These are phyloP conservation scores for Idris sp. DNA, from an alignment of 1,140 invertebrate species.

Conservation along the genomic window DNA sequence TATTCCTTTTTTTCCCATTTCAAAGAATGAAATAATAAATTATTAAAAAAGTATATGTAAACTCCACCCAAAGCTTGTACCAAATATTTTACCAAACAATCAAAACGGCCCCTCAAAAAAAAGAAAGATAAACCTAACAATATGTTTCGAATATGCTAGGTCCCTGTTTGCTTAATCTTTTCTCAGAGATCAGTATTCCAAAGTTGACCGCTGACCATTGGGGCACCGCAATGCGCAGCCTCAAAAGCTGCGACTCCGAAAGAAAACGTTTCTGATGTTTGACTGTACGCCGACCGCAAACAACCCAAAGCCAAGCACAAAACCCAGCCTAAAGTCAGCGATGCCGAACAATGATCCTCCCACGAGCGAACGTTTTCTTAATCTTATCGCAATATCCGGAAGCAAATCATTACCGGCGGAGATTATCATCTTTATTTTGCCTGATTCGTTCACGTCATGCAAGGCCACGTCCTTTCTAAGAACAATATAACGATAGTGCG, in stretches of 20 bases:
- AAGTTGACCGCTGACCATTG: conserved; percentile 16
- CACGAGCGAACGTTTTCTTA: conserved; percentile 41
- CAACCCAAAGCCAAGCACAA: conserved; percentile 49
- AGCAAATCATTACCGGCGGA: conserved; percentile 49
- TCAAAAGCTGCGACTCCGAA: conserved; percentile 63
- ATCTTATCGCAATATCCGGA: conserved; percentile 51
- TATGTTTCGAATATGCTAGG: conserved; percentile 31
- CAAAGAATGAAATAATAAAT: no score
- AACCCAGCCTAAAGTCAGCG: conserved; percentile 50
- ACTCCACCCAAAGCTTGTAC: no score
- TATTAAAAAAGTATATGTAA: no score
- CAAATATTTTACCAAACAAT: no score
- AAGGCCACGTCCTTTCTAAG: conserved; percentile 40
- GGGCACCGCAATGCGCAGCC: conserved; percentile 21
- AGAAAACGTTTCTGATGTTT: conserved; percentile 70
- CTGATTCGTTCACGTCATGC: conserved; percentile 39
- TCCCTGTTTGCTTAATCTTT: conserved; percentile 53
- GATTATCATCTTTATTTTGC: conserved; percentile 47
- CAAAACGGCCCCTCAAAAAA: conserved; percentile 1
- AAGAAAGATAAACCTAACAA: conserved; percentile 28
- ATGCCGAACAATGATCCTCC: conserved; percentile 37
- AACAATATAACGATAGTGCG: conserved; percentile 40
- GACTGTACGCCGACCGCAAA: conserved; percentile 68
- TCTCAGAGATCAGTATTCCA: conserved; percentile 46
- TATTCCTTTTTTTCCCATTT: no score